Base-by-base conservation (phyloP, 1,140 invertebrate species). In the Drosophila subpulchrella region DNA sequence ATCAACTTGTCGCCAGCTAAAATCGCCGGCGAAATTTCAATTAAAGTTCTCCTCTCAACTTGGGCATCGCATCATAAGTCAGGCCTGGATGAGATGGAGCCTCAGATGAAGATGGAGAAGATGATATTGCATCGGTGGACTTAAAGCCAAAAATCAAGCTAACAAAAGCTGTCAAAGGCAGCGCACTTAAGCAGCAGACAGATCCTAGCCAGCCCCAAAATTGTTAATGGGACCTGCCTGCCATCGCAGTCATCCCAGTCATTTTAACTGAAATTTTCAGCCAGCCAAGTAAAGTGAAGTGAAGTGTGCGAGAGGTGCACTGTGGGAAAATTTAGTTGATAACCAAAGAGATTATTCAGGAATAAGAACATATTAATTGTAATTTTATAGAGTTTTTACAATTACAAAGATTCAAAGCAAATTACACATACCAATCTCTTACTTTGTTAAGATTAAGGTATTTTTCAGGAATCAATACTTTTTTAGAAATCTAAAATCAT, bases 81-180 rank as follows among this genome's bases (percentile, higher is more conserved):
- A 55, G 59, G 20, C 47, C 42, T 44, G 63, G 32, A 8, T 2
- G 62, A 61, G 42, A 32, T 12, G 8, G 15, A 24, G 6, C 24
- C 15, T 12, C 2, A 53, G 4, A 17, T 13, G 27, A 20, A 56
- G 30, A 20, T 38, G 36, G 6, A 55, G 71, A 0, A n/a, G 36
- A 27, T 48, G 58, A 12, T n/a, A 27, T 39, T 39, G 44, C n/a
- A 54, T 44, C 58, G 57, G 46, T 15, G 57, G 60, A 74, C 36
- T 85, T 85, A 80, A 85, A 80, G 81, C 57, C 81, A 75, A 73
- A 67, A 76, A 63, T 60, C 55, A 44, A 67, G 66, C 59, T 65
- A 85, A 85, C 81, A 85, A 85, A 81, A 86, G 82, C 78, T 86
- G 82, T 86, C 82, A 85, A 60, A 58, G 66, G 48, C 81, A 85